Percentiles rank a stretch among this genome's conserved stretches.
Evolutionary conservation across 2,888 invertebrate genomes (phyloP).

Genomic region (Scaeva pyrastri): DNA sequence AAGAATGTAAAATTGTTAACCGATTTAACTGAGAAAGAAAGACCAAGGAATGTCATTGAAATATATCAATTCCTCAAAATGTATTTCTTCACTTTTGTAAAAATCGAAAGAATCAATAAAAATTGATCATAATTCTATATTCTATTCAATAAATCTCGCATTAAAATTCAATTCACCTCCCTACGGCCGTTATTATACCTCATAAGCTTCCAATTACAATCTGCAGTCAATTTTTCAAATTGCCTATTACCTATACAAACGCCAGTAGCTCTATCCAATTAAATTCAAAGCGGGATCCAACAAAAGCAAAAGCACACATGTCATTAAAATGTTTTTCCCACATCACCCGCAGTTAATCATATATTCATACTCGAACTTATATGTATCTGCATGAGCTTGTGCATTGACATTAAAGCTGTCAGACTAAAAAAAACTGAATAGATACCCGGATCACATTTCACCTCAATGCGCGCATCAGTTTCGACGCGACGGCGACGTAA

Average conservation of each 20-base stretch:
- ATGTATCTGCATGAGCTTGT: neutral
- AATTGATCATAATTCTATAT: too few relatives aligned
- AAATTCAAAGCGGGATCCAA: neutral
- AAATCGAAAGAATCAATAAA: too few relatives aligned
- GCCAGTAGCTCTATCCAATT: conserved; percentile 11
- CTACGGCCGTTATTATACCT: too few relatives aligned
- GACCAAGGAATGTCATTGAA: too few relatives aligned
- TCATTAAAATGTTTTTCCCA: conserved; percentile 7
- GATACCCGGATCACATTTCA: conserved; percentile 60
- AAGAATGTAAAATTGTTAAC: too few relatives aligned
- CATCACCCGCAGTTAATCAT: conserved; percentile 4
- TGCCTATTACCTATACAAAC: neutral
- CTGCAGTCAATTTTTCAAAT: neutral
- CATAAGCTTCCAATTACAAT: neutral
- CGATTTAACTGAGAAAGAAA: too few relatives aligned
- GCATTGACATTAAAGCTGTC: conserved; percentile 71
- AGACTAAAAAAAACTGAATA: conserved; percentile 39
- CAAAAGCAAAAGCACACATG: neutral
- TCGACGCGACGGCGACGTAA: neutral
- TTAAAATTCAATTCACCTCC: neutral
- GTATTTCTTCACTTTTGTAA: too few relatives aligned
- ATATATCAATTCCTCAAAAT: too few relatives aligned
- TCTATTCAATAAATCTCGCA: too few relatives aligned
- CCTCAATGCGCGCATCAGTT: conserved; percentile 32
- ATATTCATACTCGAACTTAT: neutral